Base-by-base conservation (phyloP, 1,140 invertebrate genomes). In the Meloidogyne hapla region DNA sequence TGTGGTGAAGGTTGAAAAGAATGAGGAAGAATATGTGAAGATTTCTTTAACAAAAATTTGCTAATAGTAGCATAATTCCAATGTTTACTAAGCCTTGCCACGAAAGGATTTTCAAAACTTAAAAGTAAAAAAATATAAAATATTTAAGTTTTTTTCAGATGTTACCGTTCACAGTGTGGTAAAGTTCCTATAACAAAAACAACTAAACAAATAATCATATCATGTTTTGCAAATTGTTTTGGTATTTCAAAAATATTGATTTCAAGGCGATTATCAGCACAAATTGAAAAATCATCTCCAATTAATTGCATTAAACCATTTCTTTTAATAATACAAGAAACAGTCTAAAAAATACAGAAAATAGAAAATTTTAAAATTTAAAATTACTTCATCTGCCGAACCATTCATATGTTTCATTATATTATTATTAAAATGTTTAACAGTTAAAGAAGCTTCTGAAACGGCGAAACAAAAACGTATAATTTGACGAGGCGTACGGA, bases 171-270 rank as follows among this genome's bases (percentile, higher is more conserved):
- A 26, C 69, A 21, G 23, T 63, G 21, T 38, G 74, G 74, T 8
- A 69, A 38, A 67, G 45, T 62, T 26, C 73, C 72, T 21, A 69
- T 13, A 18, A 69, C 75, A 76, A 38, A 56, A 13, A 73, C 42
- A 42, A 81, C 65, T 25, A 72, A n/a, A 28, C 42, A 63, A 75
- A 80, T n/a, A 63, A 80, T 23, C 12, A 77, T 13, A 74, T 70
- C 79, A 81, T 91, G 89, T 88, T 92, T 93, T 83, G 94, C 93
- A 77, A 93, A 93, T 64, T 94, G 92, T 88, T 94, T 94, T 12
- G 96, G 91, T 13, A 97, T 92, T 87, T 93, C 92, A 25, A 78
- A 12, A 33, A 80, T 26, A 23, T 21, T 79, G 40, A 77, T 25
- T 26, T 77, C 74, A 2, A 48, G 45, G 3, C 56, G n/a, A 23